phyloP scores from a whole-genome alignment of 2,113 vertebrate genomes.

The Peucedramus taeniatus region DNA sequence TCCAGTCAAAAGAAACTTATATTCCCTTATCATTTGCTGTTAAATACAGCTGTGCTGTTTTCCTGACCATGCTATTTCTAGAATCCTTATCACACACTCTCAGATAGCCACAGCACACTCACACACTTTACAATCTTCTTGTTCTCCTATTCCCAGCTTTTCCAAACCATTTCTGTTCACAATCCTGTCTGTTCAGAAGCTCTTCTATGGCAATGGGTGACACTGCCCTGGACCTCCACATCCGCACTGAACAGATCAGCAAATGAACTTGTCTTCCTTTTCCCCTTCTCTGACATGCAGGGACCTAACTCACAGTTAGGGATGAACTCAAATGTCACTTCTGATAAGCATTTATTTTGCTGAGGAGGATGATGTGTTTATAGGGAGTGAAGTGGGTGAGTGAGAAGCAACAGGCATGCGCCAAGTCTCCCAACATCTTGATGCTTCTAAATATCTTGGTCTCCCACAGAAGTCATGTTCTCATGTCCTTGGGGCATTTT shows the following conservation, averaged over 20 bases:
- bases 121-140: background rate
- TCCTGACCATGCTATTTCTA: background rate
- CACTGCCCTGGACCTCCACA: background rate
- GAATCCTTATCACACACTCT: background rate
- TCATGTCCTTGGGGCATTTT: background rate
- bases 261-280: slow-evolving; percentile 18
- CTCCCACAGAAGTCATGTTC: background rate
- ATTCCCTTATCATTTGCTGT: slow-evolving; percentile 10
- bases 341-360: slow-evolving; percentile 58
- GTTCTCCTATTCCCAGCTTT: background rate
- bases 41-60: slow-evolving; percentile 33
- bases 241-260: background rate
- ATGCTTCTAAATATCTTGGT: background rate
- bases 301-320: background rate
- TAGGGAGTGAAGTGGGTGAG: background rate
- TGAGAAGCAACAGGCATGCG: background rate
- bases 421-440: slow-evolving; percentile 25
- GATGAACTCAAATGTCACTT: slow-evolving; percentile 14
- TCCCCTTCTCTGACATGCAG: background rate
- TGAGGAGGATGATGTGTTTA: slow-evolving; percentile 1
- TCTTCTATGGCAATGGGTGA: background rate
- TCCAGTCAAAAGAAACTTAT: background rate
- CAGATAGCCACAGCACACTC: background rate
- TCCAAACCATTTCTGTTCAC: background rate
- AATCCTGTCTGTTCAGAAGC: background rate